Percentiles rank a stretch among this genome's conserved stretches.
Conservation (phyloP, 2,113 vertebrate genomes). For the Noturus placidus region DNA sequence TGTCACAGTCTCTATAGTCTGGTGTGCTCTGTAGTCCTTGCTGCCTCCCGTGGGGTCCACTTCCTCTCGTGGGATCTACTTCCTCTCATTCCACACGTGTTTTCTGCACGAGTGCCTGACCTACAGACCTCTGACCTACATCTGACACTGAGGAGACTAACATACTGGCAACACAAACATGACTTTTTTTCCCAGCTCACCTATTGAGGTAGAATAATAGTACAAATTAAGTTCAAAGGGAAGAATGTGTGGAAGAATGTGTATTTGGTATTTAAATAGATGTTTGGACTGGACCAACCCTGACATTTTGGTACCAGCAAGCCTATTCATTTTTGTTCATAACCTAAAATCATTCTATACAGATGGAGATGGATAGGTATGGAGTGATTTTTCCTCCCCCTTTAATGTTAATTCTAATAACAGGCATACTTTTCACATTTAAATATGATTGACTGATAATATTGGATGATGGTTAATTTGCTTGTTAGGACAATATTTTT, state of each 20-base stretch:
- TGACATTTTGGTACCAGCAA: neutral
- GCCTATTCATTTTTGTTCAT: neutral
- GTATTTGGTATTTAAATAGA: conserved; percentile 2
- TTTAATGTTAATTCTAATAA: neutral
- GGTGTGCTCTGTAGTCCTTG: neutral
- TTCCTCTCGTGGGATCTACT: conserved; percentile 27
- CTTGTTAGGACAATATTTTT: neutral
- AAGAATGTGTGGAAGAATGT: neutral
- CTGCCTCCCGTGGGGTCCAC: conserved; percentile 3
- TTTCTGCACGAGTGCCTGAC: conserved; percentile 19
- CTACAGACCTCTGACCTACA: neutral
- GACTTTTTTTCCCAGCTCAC: neutral
- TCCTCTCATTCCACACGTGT: conserved; percentile 13
- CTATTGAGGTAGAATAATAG: neutral
- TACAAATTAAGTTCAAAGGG: neutral
- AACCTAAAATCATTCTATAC: neutral
- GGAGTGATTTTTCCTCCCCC: neutral
- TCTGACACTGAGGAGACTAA: neutral
- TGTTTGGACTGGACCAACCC: conserved; percentile 4
- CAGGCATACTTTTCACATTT: neutral
- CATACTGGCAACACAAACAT: neutral
- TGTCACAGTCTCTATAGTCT: neutral
- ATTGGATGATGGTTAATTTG: neutral
- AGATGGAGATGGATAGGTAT: neutral
- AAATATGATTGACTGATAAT: neutral